Evolutionary conservation across 2,888 invertebrate species (phyloP).

Genomic region (Brachypterus glaber): DNA sequence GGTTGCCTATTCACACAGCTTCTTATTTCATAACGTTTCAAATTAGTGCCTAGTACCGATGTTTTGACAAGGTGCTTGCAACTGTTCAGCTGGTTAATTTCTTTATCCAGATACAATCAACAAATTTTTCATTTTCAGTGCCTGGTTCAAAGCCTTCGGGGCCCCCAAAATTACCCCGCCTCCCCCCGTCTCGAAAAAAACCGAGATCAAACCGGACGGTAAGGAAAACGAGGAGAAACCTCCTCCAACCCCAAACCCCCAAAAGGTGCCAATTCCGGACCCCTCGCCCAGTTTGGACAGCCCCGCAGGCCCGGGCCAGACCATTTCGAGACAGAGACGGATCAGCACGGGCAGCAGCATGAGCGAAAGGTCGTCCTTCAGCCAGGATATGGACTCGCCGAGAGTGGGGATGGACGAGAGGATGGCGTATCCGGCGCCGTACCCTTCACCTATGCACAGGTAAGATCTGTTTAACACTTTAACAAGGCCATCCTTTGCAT

Average conservation of each 20-base stretch:
- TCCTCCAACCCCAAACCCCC: slow-evolving; percentile 27
- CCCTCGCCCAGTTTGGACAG: slow-evolving; percentile 36
- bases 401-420: slow-evolving; percentile 53
- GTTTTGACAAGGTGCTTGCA: too few species aligned
- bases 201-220: slow-evolving; percentile 43
- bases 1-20: too few species aligned
- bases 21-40: too few species aligned
- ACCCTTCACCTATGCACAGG: slow-evolving; percentile 58
- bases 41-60: too few species aligned
- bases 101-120: too few species aligned
- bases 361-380: slow-evolving; percentile 65
- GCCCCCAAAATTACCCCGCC: slow-evolving; percentile 60
- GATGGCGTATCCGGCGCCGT: slow-evolving; percentile 57
- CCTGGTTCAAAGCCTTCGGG: slow-evolving; percentile 89
- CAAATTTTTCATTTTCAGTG: too few species aligned
- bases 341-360: slow-evolving; percentile 73
- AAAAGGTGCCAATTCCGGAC: slow-evolving; percentile 30
- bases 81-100: too few species aligned
- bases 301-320: slow-evolving; percentile 38
- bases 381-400: slow-evolving; percentile 67
- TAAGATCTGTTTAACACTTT: too few species aligned
- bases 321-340: slow-evolving; percentile 49
- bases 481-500: too few species aligned
- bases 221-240: slow-evolving; percentile 35
- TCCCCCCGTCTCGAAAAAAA: slow-evolving; percentile 46